Evolutionary conservation across 30 jellyfish, hydroid and myxozoan species (phyloP), one percentile per base, ranked within the genome.

Genomic region (Mastigias papua): DNA sequence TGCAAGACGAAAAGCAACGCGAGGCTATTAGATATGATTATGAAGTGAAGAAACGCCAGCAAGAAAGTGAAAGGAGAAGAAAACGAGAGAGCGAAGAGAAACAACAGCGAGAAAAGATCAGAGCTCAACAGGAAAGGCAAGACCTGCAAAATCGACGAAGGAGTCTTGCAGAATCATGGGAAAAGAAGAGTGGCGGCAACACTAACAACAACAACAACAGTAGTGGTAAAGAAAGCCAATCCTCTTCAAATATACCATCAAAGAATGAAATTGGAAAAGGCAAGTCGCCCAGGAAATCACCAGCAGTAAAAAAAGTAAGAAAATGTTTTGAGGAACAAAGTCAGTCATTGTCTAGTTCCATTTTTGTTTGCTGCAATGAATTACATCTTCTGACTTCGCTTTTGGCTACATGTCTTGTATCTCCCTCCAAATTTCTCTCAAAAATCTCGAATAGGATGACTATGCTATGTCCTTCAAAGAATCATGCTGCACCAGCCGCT

Each of bases 251-350:
- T 10, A 50, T 17, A 23, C 11, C 69, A 46, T 32, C 75, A 48
- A 78, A 32, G 46, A 79, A 79, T 25, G 90, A 79, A 4, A 21
- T 23, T 13, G 69, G 49, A 25, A 79, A 79, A 32, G 71, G 57
- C 30, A 79, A 79, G 65, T 85, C 94, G 34, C 94, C 94, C 37
- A 72, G 82, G 57, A 85, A 85, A 46, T 73, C 88, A 2, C 94
- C 76, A 46, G 32, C 83, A 42, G 74, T 37, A 63, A 63, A 63
- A 26, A 63, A n/a, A 63, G 74, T 63, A 27, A 23, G 74, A 22
- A 9, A 5, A 7, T 60, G 72, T 27, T 60, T 60, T 60, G 72
- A 7, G 7, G 4, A 3, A 22, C 7, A 60, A n/a, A n/a, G n/a
- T n/a, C n/a, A n/a, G n/a, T n/a, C n/a, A n/a, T n/a, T n/a, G n/a